Evolutionary conservation across 1,140 invertebrate species (phyloP).

Genomic region (Portunus trituberculatus): DNA sequence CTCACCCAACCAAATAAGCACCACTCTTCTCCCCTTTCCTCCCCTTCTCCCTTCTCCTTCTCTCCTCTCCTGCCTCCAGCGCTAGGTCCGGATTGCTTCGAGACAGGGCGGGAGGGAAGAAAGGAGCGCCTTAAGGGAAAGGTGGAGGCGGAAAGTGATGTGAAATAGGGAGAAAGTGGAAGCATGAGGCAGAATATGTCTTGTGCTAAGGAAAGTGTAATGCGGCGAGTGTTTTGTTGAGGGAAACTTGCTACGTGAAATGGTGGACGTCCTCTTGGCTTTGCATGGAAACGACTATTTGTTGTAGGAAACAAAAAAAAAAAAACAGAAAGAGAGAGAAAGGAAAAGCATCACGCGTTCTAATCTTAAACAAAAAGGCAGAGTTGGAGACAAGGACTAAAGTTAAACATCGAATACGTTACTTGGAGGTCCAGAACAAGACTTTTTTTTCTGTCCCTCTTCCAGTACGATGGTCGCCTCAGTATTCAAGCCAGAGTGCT

Average conservation of each 20-base stretch:
- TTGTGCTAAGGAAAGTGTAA: background rate
- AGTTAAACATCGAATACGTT: background rate
- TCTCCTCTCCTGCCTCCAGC: background rate
- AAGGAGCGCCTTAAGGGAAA: background rate
- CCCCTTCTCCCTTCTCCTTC: background rate
- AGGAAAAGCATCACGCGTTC: too few species aligned
- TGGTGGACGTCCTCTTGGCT: too few species aligned
- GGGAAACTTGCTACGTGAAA: background rate
- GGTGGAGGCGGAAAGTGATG: background rate
- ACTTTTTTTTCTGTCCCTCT: background rate
- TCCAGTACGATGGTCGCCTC: background rate
- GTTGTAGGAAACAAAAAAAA: background rate
- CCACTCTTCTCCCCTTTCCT: background rate
- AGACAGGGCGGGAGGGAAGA: background rate
- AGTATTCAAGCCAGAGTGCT: background rate
- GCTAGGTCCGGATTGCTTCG: background rate
- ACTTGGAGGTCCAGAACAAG: background rate
- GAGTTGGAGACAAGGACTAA: too few species aligned
- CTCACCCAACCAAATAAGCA: background rate
- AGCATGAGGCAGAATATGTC: background rate
- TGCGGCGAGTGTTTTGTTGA: background rate
- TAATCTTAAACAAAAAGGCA: too few species aligned
- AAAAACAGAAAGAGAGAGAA: background rate
- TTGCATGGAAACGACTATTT: background rate
- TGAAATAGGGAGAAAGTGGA: constrained; percentile 1